These are phyloP conservation scores for Tubulanus polymorphus DNA, from an alignment of 2,888 invertebrate genomes.

Conservation along the genomic window DNA sequence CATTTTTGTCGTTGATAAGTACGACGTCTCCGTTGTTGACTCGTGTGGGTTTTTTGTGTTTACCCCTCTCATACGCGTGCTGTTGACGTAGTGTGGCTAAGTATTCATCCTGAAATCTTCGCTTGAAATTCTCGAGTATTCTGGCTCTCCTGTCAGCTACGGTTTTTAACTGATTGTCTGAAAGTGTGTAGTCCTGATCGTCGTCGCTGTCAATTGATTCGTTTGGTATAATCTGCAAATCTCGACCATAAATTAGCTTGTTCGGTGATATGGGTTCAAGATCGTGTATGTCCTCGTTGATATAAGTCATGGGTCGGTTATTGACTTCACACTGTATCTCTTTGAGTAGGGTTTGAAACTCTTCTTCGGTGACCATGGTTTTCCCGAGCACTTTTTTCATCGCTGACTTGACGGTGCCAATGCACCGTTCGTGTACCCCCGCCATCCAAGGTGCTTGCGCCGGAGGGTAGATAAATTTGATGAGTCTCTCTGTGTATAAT, in stretches of 20 bases:
- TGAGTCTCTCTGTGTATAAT: neutral
- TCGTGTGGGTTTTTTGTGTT: neutral
- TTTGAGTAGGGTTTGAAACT: constrained; percentile 1
- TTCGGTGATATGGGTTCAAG: neutral
- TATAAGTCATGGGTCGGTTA: constrained; percentile 2
- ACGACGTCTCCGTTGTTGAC: neutral
- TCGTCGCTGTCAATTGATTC: neutral
- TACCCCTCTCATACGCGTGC: neutral
- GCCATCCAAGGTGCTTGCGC: constrained; percentile 2
- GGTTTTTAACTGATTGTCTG: neutral
- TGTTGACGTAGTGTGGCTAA: neutral
- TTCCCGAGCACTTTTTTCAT: constrained; percentile 2
- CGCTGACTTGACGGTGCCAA: neutral
- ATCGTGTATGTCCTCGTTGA: neutral
- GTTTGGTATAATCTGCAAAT: neutral
- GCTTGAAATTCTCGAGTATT: neutral
- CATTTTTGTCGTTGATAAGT: neutral
- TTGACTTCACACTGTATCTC: constrained; percentile 3
- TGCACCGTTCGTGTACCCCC: neutral
- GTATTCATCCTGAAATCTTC: constrained; percentile 1
- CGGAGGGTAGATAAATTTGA: neutral
- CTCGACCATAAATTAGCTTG: neutral
- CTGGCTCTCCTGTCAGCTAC: neutral
- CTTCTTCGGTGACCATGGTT: neutral
- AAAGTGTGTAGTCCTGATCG: neutral